Conservation (phyloP, 2,888 invertebrate species). For the Leucozona laternaria region DNA sequence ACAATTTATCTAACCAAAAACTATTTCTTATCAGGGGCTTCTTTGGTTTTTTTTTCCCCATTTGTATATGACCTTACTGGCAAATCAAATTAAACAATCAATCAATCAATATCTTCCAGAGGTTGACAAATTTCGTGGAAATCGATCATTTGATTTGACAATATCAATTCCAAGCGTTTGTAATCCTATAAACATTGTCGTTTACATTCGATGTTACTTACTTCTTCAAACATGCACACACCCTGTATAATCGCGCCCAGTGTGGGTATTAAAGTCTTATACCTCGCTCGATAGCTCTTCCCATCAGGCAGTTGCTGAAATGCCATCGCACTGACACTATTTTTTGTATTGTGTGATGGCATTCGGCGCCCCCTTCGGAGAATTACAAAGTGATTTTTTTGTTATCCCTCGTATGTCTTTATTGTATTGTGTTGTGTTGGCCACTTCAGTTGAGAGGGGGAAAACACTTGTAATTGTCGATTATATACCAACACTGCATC, state of each 20-base stretch:
- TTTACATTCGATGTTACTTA: slow-evolving; percentile 44
- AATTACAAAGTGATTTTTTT: slow-evolving; percentile 72
- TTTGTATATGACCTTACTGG: background rate
- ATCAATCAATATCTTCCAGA: slow-evolving; percentile 22
- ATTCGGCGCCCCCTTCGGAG: slow-evolving; percentile 51
- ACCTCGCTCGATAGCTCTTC: slow-evolving; percentile 31
- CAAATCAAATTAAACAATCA: slow-evolving; percentile 37
- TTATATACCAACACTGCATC: slow-evolving; percentile 53
- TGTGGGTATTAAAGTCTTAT: slow-evolving; percentile 57
- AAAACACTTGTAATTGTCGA: slow-evolving; percentile 73
- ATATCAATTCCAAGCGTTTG: slow-evolving; percentile 34
- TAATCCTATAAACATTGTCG: slow-evolving; percentile 12
- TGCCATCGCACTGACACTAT: slow-evolving; percentile 37
- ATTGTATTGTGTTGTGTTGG: slow-evolving; percentile 48
- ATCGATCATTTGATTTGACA: slow-evolving; percentile 27
- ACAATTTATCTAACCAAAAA: background rate
- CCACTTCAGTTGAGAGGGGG: slow-evolving; percentile 44
- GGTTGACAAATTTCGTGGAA: slow-evolving; percentile 39
- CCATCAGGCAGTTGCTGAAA: slow-evolving; percentile 52
- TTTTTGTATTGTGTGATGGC: slow-evolving; percentile 12
- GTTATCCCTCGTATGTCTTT: slow-evolving; percentile 61
- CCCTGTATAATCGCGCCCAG: slow-evolving; percentile 61
- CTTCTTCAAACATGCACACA: slow-evolving; percentile 66
- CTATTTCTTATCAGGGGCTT: background rate
- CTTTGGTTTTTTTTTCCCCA: background rate